phyloP scores from a whole-genome alignment of 2,888 invertebrate genomes.

The Torymus aiolomorphi region DNA sequence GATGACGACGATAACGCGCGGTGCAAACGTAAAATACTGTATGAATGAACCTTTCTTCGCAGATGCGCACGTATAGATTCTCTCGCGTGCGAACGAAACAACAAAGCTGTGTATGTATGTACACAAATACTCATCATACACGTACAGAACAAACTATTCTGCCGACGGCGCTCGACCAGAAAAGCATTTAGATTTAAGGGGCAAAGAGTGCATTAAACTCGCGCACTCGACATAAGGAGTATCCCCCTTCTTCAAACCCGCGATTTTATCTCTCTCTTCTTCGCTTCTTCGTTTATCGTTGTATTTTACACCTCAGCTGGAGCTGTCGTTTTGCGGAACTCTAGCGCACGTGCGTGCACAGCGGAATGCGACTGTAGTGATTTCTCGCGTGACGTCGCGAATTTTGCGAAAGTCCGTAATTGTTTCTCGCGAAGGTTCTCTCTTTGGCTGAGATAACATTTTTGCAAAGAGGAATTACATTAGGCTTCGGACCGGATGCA shows the following conservation, averaged over 20 bases:
- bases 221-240: neutral
- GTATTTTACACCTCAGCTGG: neutral
- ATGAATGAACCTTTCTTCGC: conserved; percentile 12
- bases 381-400: neutral
- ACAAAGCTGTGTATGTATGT: neutral
- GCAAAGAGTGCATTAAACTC: conserved; percentile 20
- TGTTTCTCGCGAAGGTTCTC: too few species aligned
- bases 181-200: conserved; percentile 29
- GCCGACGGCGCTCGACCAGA: neutral
- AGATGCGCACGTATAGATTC: neutral
- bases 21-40: neutral
- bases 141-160: too few species aligned
- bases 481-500: too few species aligned
- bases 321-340: conserved; percentile 20
- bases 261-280: neutral
- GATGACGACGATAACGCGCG: neutral
- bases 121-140: too few species aligned
- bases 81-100: neutral
- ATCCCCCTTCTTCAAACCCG: neutral
- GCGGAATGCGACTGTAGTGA: neutral
- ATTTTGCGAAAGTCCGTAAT: neutral
- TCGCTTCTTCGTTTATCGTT: conserved; percentile 1
- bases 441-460: too few species aligned
- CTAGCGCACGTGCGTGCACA: neutral
- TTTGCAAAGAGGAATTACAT: too few species aligned